These are phyloP conservation scores for Andrena marginata DNA, from an alignment of 2,888 invertebrate species.

Conservation along the genomic window DNA sequence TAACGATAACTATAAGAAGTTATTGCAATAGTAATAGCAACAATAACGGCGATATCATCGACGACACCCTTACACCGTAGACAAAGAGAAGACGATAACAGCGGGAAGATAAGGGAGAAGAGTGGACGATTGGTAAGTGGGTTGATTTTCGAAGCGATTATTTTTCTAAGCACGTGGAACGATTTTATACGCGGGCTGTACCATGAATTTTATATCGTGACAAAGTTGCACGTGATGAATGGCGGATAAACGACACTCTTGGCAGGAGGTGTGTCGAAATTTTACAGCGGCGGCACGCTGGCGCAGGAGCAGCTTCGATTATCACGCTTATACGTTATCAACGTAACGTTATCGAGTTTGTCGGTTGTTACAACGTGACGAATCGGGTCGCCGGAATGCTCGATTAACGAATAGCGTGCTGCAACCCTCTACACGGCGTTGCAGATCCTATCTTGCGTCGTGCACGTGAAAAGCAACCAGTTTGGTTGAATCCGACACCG, in stretches of 20 bases:
- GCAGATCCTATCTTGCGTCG: slow-evolving; percentile 55
- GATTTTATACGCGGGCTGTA: background rate
- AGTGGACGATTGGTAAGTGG: background rate
- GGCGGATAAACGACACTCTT: background rate
- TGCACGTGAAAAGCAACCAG: slow-evolving; percentile 24
- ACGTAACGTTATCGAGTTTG: slow-evolving; percentile 55
- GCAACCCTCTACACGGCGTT: slow-evolving; percentile 41
- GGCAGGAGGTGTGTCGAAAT: background rate
- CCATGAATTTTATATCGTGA: background rate
- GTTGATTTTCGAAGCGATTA: background rate
- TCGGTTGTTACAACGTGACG: slow-evolving; percentile 60
- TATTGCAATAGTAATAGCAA: background rate
- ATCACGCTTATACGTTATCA: slow-evolving; percentile 45
- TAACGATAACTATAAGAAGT: slow-evolving; percentile 6
- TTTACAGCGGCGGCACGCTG: background rate
- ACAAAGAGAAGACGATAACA: background rate
- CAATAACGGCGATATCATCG: background rate
- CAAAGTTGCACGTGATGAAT: background rate
- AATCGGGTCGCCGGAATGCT: slow-evolving; percentile 63
- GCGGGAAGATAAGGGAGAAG: background rate
- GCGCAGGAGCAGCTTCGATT: slow-evolving; percentile 33
- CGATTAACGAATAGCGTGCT: slow-evolving; percentile 73
- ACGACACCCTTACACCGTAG: background rate
- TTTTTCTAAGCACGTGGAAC: background rate
- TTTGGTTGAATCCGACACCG: slow-evolving; percentile 37